These are phyloP conservation scores for Lasiommata megera DNA, from an alignment of 2,888 invertebrate genomes.

Conservation along the genomic window DNA sequence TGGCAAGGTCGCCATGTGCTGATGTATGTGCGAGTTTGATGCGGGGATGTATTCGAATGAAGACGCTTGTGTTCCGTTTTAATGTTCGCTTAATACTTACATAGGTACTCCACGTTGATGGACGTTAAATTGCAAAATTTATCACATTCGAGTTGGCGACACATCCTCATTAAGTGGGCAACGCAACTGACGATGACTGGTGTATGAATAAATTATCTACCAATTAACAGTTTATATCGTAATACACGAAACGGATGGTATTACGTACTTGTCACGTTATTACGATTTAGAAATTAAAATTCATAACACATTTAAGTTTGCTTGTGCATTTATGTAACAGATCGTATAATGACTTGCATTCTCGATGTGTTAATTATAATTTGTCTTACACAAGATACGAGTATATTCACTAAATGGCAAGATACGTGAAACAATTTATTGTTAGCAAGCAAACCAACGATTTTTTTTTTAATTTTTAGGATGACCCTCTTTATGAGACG, in stretches of 20 bases:
- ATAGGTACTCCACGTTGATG: not conserved
- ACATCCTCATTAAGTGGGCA: conserved; percentile 15
- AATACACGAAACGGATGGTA: conserved; percentile 4
- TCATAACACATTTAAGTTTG: not conserved
- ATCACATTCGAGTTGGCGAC: not conserved
- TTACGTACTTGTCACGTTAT: conserved; percentile 18
- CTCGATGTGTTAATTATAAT: not conserved
- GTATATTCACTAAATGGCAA: too few relatives aligned
- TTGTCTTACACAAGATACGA: not conserved
- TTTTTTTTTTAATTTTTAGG: too few relatives aligned
- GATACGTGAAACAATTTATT: too few relatives aligned
- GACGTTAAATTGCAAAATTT: conserved; percentile 1
- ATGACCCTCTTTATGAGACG: too few relatives aligned
- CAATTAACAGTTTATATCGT: conserved; percentile 21
- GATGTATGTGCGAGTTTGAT: too few relatives aligned
- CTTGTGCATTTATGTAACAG: not conserved
- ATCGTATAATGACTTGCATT: not conserved
- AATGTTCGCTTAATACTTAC: too few relatives aligned
- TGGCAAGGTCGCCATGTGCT: too few relatives aligned
- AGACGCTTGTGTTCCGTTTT: too few relatives aligned
- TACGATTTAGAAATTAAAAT: conserved; percentile 18
- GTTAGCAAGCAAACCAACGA: too few relatives aligned
- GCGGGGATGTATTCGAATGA: too few relatives aligned
- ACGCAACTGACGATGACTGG: not conserved
- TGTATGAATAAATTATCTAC: conserved; percentile 10